Conservation (phyloP, 1,140 invertebrate species). For the Plectrocnemia conspersa region DNA sequence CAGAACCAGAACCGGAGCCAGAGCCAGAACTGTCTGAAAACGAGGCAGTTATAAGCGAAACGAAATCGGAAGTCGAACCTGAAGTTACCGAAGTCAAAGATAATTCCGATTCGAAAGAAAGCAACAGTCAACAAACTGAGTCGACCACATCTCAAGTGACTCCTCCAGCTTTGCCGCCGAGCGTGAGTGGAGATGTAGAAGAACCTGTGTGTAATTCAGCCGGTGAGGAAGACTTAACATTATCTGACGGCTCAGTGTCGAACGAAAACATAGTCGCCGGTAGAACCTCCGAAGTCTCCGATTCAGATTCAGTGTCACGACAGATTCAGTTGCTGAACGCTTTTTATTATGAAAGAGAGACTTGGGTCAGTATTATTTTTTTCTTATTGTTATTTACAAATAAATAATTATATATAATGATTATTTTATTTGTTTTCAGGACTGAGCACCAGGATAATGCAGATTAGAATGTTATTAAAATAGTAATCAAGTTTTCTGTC, state of each 20-base stretch:
- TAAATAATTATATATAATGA: no score
- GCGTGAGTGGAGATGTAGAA: not conserved
- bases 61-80: conserved; percentile 11
- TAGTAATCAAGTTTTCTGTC: no score
- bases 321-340: no score
- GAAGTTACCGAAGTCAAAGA: not conserved
- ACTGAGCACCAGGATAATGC: no score
- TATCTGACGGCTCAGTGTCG: conserved; percentile 11
- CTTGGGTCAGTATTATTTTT: no score
- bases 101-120: not conserved
- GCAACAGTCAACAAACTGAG: not conserved
- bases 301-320: no score
- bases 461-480: no score
- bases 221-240: conserved; percentile 6
- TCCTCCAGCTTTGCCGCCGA: not conserved
- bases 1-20: conserved; percentile 7
- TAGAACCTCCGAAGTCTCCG: conserved; percentile 5
- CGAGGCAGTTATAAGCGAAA: no score
- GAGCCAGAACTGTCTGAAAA: conserved; percentile 10
- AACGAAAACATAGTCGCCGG: conserved; percentile 11
- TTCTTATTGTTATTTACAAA: no score
- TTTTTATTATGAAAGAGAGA: no score
- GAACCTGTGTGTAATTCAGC: conserved; percentile 1
- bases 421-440: no score
- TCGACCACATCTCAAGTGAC: conserved; percentile 3